Base-by-base conservation (phyloP, 2,888 invertebrate genomes). In the Sminthurides aquaticus region DNA sequence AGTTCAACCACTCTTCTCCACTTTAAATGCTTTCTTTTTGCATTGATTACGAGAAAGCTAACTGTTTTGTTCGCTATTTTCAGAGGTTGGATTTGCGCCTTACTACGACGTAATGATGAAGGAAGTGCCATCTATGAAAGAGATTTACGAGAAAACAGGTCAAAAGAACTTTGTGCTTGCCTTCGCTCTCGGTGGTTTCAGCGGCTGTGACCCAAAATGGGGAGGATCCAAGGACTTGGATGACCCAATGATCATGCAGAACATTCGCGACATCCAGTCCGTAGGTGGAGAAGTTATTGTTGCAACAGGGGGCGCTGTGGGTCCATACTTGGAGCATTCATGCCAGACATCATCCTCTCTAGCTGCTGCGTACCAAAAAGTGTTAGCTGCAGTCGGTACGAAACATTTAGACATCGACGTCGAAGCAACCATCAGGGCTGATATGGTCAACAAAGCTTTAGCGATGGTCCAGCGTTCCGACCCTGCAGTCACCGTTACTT, bases 231-330 rank as follows among this genome's bases (percentile, higher is more conserved):
- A 64, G 2, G 65, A 65, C 43, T 52, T 74, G 15, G 67, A 74
- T 56, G 71, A 70, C 29, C 68, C 71, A 1, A 43, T 48, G 25
- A 68, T 74, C 18, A 60, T 74, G 18, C 52, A 66, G 15, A 67
- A 65, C 60, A 71, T 74, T 24, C 62, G 67, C 11, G 57, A 55
- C 24, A 66, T 74, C 2, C 71, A 72, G 52, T 64, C 57, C 1
- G 60, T 63, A 57, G 74, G 74, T 3, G 74, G 74, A 8, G 64
- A 74, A 67, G 63, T 74, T 60, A 72, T 74, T 43, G 49, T 74
- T 3, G 74, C 74, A 18, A 58, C 68, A 1, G 74, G 73, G 11
- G 73, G 73, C 20, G 73, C 73, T 8, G 43, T 57, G n/a, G 72
- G 71, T 1, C 73, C 73, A 18, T 73, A 73, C 29, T 64, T 74